These are phyloP conservation scores for Silurus meridionalis DNA, from an alignment of 2,113 vertebrate genomes.

Conservation along the genomic window DNA sequence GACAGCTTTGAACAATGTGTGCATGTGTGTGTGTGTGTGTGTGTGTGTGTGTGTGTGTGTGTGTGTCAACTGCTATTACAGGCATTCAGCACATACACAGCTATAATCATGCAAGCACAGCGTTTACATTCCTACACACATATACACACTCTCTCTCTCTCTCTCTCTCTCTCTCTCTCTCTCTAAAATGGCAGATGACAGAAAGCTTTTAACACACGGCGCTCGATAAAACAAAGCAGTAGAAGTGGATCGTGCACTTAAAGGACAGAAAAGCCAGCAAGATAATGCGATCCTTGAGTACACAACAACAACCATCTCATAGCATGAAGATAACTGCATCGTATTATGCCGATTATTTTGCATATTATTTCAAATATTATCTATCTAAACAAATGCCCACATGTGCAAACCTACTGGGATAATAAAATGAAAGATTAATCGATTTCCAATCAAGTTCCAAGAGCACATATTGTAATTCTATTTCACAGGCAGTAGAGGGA, in stretches of 20 bases:
- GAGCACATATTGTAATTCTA: background rate
- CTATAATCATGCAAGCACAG: slow-evolving; percentile 14
- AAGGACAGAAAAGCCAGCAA: background rate
- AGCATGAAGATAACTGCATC: background rate
- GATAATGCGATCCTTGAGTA: no score
- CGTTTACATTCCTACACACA: background rate
- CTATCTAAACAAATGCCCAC: background rate
- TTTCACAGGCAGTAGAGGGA: background rate
- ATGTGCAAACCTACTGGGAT: background rate
- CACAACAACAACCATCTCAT: background rate
- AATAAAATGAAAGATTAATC: background rate
- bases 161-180: background rate
- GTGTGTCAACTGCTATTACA: background rate
- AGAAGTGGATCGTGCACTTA: background rate
- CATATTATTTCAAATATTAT: no score
- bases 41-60: background rate
- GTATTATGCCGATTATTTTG: background rate
- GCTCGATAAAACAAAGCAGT: background rate
- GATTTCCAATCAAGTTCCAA: background rate
- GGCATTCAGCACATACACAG: slow-evolving; percentile 13
- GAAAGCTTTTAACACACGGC: slow-evolving; percentile 6
- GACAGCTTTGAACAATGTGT: background rate
- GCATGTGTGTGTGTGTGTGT: background rate
- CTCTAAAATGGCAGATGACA: background rate
- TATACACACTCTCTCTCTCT: background rate